A percentile compares a stretch with the other conserved stretches of the same genome.
These are phyloP conservation scores for Tenthredo mesomela DNA, from an alignment of 2,888 invertebrate species.

Conservation along the genomic window DNA sequence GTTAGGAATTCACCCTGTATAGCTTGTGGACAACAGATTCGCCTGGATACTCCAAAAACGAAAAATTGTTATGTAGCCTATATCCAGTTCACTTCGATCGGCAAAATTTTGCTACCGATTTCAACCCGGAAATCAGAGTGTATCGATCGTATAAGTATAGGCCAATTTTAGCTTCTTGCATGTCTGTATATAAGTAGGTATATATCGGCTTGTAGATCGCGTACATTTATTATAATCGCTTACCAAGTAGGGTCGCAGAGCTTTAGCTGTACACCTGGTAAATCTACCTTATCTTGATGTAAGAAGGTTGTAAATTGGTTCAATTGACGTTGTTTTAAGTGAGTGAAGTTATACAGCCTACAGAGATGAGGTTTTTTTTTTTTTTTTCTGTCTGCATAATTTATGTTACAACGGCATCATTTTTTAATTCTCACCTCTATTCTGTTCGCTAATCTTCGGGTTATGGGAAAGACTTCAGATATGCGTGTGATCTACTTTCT, in stretches of 20 bases:
- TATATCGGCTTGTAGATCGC: not conserved
- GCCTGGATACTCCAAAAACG: not conserved
- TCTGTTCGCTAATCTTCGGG: too few species aligned
- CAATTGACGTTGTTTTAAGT: not conserved
- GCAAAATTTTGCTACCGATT: not conserved
- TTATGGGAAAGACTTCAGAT: too few species aligned
- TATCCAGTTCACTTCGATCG: not conserved
- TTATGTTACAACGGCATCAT: not conserved
- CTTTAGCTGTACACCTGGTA: not conserved
- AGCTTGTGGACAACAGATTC: not conserved
- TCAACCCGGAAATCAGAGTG: not conserved
- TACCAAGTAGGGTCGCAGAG: not conserved
- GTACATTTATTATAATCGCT: not conserved
- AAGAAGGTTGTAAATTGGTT: not conserved
- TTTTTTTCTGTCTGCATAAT: not conserved
- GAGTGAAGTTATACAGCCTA: not conserved
- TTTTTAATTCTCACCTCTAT: not conserved
- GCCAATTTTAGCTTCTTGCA: not conserved
- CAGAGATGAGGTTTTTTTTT: not conserved
- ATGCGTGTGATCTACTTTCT: too few species aligned
- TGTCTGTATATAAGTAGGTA: not conserved
- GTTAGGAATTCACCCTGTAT: too few species aligned
- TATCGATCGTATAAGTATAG: not conserved
- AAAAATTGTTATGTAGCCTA: not conserved
- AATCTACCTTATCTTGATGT: not conserved